Evolutionary conservation across 2,113 vertebrate genomes (phyloP).

Genomic region (Vidua chalybeata): DNA sequence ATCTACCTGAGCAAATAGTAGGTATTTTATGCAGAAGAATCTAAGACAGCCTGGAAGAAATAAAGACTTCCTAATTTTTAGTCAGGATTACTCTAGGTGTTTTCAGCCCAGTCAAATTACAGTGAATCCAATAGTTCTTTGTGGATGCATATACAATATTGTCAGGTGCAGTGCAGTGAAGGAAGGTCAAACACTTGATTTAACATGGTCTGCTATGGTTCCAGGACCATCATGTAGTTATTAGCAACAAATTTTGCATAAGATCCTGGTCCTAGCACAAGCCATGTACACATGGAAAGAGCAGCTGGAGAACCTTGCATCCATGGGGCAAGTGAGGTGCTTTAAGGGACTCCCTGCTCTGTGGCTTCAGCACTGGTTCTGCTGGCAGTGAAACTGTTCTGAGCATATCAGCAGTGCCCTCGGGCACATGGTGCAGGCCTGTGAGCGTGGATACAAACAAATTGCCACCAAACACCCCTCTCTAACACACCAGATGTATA

Average conservation of each 20-base stretch:
- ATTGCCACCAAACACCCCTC: not conserved
- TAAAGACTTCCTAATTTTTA: not conserved
- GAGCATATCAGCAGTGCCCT: not conserved
- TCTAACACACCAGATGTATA: not conserved
- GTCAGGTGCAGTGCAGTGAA: not conserved
- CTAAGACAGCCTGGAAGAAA: not conserved
- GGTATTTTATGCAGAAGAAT: not conserved
- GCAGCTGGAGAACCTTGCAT: not conserved
- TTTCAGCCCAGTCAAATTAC: not conserved
- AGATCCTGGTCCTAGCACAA: not conserved
- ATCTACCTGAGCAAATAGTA: not conserved
- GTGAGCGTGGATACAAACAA: not conserved
- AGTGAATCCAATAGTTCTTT: not conserved
- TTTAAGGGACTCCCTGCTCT: not conserved
- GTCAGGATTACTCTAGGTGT: not conserved
- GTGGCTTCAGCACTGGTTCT: accelerated
- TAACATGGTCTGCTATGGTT: not conserved
- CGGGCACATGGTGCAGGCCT: not conserved
- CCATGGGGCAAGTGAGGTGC: not conserved
- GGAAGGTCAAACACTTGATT: not conserved
- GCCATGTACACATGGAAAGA: not conserved
- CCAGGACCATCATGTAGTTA: not conserved
- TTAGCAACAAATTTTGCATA: not conserved
- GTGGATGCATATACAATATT: not conserved
- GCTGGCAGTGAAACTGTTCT: not conserved